Percentiles rank a stretch among this genome's conserved stretches.
Conservation (phyloP, 1,140 invertebrate genomes). For the Diorhabda carinulata region DNA sequence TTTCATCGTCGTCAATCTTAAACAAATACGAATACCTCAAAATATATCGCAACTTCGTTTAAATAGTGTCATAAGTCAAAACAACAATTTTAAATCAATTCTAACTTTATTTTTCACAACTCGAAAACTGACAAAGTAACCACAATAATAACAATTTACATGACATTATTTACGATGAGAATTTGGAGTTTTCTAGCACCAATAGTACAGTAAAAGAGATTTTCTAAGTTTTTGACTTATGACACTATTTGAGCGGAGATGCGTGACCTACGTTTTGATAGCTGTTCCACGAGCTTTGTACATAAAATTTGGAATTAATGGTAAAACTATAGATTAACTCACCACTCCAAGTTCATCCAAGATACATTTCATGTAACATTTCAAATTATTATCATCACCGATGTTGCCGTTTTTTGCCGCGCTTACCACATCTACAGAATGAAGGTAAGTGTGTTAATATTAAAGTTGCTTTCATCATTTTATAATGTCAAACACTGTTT, state of each 20-base stretch:
- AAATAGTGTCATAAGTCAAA: neutral
- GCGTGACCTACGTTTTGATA: too few relatives aligned
- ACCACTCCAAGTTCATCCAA: constrained; percentile 43
- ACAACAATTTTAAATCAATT: neutral
- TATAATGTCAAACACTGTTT: too few relatives aligned
- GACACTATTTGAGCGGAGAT: neutral
- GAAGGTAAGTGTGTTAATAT: too few relatives aligned
- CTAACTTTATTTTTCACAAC: neutral
- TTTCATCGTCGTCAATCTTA: constrained; percentile 42
- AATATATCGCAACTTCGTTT: neutral
- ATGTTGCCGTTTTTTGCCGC: constrained; percentile 35
- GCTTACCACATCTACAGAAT: constrained; percentile 33
- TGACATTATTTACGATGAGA: neutral
- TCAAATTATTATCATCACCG: constrained; percentile 39
- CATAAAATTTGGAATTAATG: neutral
- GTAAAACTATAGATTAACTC: constrained; percentile 22
- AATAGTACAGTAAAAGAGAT: neutral
- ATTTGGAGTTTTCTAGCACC: neutral
- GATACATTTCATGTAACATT: constrained; percentile 49
- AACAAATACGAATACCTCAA: constrained; percentile 16
- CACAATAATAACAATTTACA: too few relatives aligned
- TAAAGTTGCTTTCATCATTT: too few relatives aligned
- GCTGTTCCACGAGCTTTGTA: too few relatives aligned
- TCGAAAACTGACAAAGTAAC: too few relatives aligned
- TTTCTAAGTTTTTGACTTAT: neutral